Evolutionary conservation across 64 coral and sea anemone species (phyloP), one percentile per base, ranked within the genome.

Genomic region (Stichodactyla helianthus): DNA sequence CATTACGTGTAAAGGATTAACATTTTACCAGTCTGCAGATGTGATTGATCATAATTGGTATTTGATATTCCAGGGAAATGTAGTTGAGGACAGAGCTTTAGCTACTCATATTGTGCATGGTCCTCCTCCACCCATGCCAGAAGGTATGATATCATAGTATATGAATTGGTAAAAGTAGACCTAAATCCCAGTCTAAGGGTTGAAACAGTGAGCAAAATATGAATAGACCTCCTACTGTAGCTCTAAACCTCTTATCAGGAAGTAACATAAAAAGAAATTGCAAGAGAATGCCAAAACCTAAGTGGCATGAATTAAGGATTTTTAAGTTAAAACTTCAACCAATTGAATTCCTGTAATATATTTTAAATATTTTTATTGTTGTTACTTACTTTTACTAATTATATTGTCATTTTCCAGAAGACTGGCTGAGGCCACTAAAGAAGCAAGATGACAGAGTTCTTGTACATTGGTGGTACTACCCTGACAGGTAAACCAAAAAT

Each of bases 381-480:
- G 35, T 44, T 44, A 2, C 35, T 44, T 44, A 44, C 9, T 54
- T 18, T 54, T 51, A 17, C 52, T 81, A 5, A 58, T 81, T 44
- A 13, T 53, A 81, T 81, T 56, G 67, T 88, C 35, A 44, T 27
- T 79, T 86, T 6, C 11, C 13, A 94, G 97, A 99, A 55, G 97
- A 99, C 53, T 99, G 97, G 97, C 79, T 99, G 54, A 82, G 97
- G 59, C 97, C 97, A 22, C 77, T 99, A 44, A 71, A 92, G 81
- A 95, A 85, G 52, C 89, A 92, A 82, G 97, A 95, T 82, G 93
- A 90, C 6, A 79, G 91, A 83, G 95, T 98, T 58, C 87, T 94
- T 52, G 95, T 98, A 18, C 95, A 98, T 87, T 98, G 95, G 95
- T 98, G 95, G 95, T 98, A 98, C 50, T 98, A 87, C 57, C 95